Evolutionary conservation across 1,140 invertebrate genomes (phyloP).

Genomic region (Drepana arcuata): DNA sequence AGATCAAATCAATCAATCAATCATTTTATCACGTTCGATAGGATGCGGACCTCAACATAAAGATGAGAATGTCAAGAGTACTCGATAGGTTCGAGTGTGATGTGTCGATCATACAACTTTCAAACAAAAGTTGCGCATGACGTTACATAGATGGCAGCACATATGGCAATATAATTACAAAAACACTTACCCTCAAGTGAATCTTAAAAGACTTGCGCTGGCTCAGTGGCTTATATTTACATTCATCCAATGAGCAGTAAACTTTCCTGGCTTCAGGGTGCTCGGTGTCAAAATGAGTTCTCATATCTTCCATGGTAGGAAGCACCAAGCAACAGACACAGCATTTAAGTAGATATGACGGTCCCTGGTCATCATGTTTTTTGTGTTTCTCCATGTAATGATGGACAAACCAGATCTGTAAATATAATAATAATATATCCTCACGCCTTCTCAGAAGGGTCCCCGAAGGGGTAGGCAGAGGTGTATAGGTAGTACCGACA

Average conservation of each 20-base stretch:
- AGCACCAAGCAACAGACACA: slow-evolving; percentile 42
- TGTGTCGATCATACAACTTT: not conserved
- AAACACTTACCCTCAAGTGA: slow-evolving; percentile 51
- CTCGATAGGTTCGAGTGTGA: not conserved
- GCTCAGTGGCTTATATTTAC: slow-evolving; percentile 51
- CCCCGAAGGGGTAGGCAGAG: not conserved
- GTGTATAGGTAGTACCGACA: too few species aligned
- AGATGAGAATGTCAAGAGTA: too few species aligned
- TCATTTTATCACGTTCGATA: not conserved
- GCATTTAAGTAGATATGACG: slow-evolving; percentile 43
- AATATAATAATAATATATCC: slow-evolving; percentile 10
- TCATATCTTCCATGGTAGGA: slow-evolving; percentile 35
- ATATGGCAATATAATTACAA: not conserved
- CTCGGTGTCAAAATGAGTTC: slow-evolving; percentile 38
- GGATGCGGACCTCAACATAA: too few species aligned
- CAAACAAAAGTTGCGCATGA: not conserved
- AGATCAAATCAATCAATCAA: too few species aligned
- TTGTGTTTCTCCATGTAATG: slow-evolving; percentile 45
- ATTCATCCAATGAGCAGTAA: slow-evolving; percentile 54
- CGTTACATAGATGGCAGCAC: not conserved
- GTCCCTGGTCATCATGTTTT: slow-evolving; percentile 10
- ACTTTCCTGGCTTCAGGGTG: slow-evolving; percentile 55
- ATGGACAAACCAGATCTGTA: slow-evolving; percentile 51
- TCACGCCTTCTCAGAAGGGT: not conserved
- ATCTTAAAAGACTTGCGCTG: slow-evolving; percentile 56